These are phyloP conservation scores for Collichthys lucidus DNA, from an alignment of 2,113 vertebrate species.

Conservation along the genomic window DNA sequence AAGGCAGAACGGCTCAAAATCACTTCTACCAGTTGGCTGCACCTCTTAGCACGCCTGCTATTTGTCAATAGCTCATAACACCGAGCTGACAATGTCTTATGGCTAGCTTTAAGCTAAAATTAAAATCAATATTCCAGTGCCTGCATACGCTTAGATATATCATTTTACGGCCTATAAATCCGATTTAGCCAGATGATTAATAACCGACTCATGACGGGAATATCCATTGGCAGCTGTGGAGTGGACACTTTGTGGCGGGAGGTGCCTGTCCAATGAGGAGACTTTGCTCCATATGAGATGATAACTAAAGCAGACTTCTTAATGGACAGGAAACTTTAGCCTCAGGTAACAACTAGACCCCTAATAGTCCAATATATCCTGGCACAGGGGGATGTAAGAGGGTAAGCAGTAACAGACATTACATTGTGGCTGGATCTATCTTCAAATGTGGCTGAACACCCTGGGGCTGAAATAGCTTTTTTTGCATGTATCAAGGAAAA, in stretches of 20 bases:
- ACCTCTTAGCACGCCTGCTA: neutral
- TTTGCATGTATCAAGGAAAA: neutral
- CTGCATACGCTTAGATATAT: slow-evolving; percentile 51
- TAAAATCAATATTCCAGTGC: slow-evolving; percentile 61
- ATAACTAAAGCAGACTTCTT: slow-evolving; percentile 29
- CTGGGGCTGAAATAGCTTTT: neutral
- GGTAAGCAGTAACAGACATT: too few relatives aligned
- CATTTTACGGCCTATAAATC: slow-evolving; percentile 55
- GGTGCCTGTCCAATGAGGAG: slow-evolving; percentile 11
- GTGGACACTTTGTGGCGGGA: slow-evolving; percentile 19
- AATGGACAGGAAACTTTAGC: slow-evolving; percentile 21
- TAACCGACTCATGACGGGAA: slow-evolving; percentile 27
- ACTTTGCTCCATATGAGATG: slow-evolving; percentile 18
- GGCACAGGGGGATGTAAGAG: neutral
- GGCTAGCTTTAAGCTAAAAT: slow-evolving; percentile 46
- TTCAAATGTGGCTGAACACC: neutral
- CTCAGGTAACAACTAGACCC: slow-evolving; percentile 8
- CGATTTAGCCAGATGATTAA: slow-evolving; percentile 53
- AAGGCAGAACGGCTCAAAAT: slow-evolving; percentile 11
- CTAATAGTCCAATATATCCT: neutral
- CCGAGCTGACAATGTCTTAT: slow-evolving; percentile 41
- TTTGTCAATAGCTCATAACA: slow-evolving; percentile 49
- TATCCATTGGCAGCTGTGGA: slow-evolving; percentile 28
- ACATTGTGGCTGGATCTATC: neutral
- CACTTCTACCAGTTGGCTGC: neutral